These are phyloP conservation scores for Cassiopea andromeda DNA, from an alignment of 30 jellyfish, hydroid and myxozoan genomes.

Conservation along the genomic window DNA sequence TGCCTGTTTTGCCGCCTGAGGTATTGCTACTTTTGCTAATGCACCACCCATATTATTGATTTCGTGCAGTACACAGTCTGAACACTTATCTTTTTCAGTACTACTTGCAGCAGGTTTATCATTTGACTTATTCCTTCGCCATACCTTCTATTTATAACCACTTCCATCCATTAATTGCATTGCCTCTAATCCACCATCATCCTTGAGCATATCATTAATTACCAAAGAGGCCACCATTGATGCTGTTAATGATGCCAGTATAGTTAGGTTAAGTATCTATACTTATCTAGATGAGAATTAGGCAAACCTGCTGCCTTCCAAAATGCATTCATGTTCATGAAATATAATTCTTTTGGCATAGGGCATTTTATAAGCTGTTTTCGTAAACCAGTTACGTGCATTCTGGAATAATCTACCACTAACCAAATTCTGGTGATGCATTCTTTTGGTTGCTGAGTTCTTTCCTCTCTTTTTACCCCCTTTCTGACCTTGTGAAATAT, in stretches of 20 bases:
- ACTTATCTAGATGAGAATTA: background rate
- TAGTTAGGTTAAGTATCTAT: background rate
- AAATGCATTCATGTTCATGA: background rate
- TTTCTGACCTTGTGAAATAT: background rate
- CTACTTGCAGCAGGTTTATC: no score
- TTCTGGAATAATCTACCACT: background rate
- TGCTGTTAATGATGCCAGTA: background rate
- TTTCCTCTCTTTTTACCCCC: background rate
- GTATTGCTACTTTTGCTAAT: background rate
- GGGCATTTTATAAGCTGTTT: constrained; percentile 10
- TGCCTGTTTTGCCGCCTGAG: background rate
- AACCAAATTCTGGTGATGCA: no score
- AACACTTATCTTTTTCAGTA: no score
- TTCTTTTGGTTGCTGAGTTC: background rate
- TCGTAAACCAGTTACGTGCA: constrained; percentile 1
- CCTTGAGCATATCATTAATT: constrained; percentile 10
- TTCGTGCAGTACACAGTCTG: no score
- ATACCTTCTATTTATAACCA: background rate
- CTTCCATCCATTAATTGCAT: constrained; percentile 1
- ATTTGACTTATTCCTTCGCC: no score
- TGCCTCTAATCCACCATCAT: constrained; percentile 25
- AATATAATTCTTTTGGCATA: background rate
- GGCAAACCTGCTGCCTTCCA: background rate
- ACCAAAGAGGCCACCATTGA: background rate
- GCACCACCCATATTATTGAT: background rate